These are phyloP conservation scores for Arctia plantaginis DNA, from an alignment of 2,888 invertebrate species.

Conservation along the genomic window DNA sequence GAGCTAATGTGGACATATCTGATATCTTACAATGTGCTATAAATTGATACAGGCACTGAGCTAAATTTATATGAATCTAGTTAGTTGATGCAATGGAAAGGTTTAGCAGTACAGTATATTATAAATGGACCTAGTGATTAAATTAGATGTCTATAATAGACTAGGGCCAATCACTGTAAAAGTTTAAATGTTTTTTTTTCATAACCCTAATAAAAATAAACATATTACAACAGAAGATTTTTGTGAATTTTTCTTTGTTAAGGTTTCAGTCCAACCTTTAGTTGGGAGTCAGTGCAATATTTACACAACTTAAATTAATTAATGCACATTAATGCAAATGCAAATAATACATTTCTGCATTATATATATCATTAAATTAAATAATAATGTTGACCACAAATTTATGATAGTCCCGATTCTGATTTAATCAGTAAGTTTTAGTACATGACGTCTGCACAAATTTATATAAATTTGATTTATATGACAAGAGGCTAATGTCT, in stretches of 20 bases:
- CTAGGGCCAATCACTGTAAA: neutral
- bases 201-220: neutral
- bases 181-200: neutral
- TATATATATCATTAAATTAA: neutral
- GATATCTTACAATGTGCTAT: constrained; percentile 47
- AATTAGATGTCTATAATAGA: neutral
- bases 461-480: constrained; percentile 19
- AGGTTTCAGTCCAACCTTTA: neutral
- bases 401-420: constrained; percentile 26
- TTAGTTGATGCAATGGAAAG: constrained; percentile 36
- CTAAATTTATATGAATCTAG: constrained; percentile 54
- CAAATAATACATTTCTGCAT: neutral
- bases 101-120: neutral
- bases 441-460: constrained; percentile 17
- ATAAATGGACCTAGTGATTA: neutral
- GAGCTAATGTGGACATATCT: constrained; percentile 40
- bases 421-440: constrained; percentile 44
- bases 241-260: neutral
- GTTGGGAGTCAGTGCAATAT: neutral
- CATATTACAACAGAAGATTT: neutral
- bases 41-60: constrained; percentile 56
- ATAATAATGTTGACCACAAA: neutral
- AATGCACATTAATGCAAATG: neutral
- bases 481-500: constrained; percentile 22
- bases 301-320: neutral